Percentiles rank a stretch among this genome's conserved stretches.
Conservation (phyloP, 1,140 invertebrate genomes). For the Drosophila chauvacae region DNA sequence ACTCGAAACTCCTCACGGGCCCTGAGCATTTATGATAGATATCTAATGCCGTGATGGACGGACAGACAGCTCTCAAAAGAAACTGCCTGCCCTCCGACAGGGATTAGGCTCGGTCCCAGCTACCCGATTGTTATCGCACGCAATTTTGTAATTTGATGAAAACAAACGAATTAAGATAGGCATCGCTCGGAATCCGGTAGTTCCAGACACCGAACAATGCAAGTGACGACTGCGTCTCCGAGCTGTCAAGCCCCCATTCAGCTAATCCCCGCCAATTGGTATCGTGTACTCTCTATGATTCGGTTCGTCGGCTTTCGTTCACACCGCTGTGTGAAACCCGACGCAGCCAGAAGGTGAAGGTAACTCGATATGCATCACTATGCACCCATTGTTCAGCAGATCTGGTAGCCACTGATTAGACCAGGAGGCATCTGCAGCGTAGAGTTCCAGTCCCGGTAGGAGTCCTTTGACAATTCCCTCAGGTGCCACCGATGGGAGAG, state of each 20-base stretch:
- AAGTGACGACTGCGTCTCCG: slow-evolving; percentile 30
- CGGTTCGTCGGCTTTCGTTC: slow-evolving; percentile 20
- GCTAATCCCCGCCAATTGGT: slow-evolving; percentile 45
- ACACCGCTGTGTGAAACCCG: slow-evolving; percentile 62
- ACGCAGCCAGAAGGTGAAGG: slow-evolving; percentile 36
- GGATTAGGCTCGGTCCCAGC: slow-evolving; percentile 64
- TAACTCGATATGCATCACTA: slow-evolving; percentile 63
- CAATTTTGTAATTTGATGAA: slow-evolving; percentile 84
- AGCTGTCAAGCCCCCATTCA: slow-evolving; percentile 22
- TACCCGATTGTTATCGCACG: slow-evolving; percentile 78
- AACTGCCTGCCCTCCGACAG: slow-evolving; percentile 42
- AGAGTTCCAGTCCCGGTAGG: neutral
- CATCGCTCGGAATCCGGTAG: slow-evolving; percentile 72
- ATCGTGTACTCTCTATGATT: slow-evolving; percentile 31
- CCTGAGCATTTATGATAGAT: slow-evolving; percentile 75
- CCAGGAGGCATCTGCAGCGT: slow-evolving; percentile 2
- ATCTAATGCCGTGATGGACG: slow-evolving; percentile 75
- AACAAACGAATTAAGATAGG: slow-evolving; percentile 83
- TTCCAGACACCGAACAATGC: slow-evolving; percentile 48
- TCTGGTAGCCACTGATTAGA: slow-evolving; percentile 50
- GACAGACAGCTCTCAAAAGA: slow-evolving; percentile 33
- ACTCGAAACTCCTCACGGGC: slow-evolving; percentile 33
- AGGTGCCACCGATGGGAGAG: slow-evolving; percentile 6
- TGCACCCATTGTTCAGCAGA: slow-evolving; percentile 47
- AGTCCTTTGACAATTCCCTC: slow-evolving; percentile 4